Evolutionary conservation across 2,113 vertebrate genomes (phyloP).

Genomic region (Gobio gobio): DNA sequence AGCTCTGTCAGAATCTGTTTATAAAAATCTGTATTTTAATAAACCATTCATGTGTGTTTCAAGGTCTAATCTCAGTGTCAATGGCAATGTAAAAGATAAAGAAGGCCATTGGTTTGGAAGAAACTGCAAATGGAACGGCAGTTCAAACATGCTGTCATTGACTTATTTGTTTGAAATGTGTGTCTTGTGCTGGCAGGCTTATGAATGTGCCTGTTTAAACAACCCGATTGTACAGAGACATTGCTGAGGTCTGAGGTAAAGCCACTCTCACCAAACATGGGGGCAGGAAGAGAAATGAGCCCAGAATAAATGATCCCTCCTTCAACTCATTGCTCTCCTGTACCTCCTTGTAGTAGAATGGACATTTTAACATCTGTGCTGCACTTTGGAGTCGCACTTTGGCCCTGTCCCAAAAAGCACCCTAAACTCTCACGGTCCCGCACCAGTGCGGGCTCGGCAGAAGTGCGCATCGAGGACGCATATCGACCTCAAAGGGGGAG

Average conservation of each 20-base stretch:
- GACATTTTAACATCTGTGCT: neutral
- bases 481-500: too few species aligned
- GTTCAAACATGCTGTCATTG: slow-evolving; percentile 25
- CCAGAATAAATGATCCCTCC: neutral
- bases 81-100: neutral
- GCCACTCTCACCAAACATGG: slow-evolving; percentile 1
- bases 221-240: neutral
- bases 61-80: slow-evolving; percentile 14
- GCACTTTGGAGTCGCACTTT: too few species aligned
- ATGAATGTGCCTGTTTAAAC: slow-evolving; percentile 1
- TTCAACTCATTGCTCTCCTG: slow-evolving; percentile 3
- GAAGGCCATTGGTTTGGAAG: neutral
- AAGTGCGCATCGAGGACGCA: too few species aligned
- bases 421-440: too few species aligned
- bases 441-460: too few species aligned
- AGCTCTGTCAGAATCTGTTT: neutral
- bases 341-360: neutral
- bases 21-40: neutral
- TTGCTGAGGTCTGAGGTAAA: slow-evolving; percentile 31
- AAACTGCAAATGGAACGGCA: neutral
- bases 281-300: slow-evolving; percentile 20
- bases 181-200: slow-evolving; percentile 30
- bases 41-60: neutral
- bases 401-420: too few species aligned
- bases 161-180: slow-evolving; percentile 22